Percentiles rank a stretch among this genome's conserved stretches.
Evolutionary conservation across 2,113 vertebrate species (phyloP).

Genomic region (Anarrhichthys ocellatus): DNA sequence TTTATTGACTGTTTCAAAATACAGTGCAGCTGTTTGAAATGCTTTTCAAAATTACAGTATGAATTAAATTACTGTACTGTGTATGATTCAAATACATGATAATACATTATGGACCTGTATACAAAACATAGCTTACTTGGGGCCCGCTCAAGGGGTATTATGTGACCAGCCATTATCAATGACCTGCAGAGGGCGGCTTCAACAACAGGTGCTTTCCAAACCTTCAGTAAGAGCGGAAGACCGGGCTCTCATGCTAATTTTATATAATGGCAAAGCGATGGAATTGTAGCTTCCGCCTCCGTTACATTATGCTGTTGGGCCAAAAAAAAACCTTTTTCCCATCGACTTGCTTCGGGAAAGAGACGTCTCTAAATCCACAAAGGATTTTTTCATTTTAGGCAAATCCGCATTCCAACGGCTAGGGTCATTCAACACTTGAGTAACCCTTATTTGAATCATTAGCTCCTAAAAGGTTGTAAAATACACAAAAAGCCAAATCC

Average conservation of each 20-base stretch:
- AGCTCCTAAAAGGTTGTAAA: not conserved
- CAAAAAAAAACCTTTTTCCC: no score
- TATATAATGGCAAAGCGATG: not conserved
- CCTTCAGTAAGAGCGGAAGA: not conserved
- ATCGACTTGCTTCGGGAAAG: not conserved
- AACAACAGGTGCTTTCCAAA: not conserved
- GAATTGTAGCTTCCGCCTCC: not conserved
- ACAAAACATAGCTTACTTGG: not conserved
- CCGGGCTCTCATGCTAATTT: not conserved
- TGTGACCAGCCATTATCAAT: not conserved
- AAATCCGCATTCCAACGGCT: not conserved
- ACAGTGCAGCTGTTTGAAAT: not conserved
- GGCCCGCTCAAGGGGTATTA: not conserved
- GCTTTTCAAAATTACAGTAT: not conserved
- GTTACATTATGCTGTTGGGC: no score
- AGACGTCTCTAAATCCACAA: not conserved
- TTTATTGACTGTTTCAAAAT: not conserved
- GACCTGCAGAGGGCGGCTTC: not conserved
- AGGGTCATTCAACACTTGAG: not conserved
- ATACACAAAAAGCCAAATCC: no score
- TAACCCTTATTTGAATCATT: not conserved
- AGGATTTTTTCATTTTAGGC: not conserved
- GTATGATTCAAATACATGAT: not conserved
- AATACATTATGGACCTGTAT: not conserved
- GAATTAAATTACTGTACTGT: not conserved